These are phyloP conservation scores for Nansenia antarctica DNA, from an alignment of 2,113 vertebrate genomes.

Conservation along the genomic window DNA sequence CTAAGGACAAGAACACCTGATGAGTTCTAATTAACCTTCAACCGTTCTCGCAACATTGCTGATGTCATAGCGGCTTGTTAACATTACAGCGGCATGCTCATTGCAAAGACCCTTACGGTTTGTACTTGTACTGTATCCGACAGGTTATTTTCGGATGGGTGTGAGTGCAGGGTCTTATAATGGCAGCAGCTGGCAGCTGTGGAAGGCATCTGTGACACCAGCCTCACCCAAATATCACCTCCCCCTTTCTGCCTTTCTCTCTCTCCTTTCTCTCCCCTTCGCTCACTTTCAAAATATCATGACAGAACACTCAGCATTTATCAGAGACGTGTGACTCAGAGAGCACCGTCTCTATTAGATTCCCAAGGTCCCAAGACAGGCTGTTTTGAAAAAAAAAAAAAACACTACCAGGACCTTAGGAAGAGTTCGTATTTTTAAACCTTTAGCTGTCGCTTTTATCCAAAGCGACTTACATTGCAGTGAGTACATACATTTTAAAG, in stretches of 20 bases:
- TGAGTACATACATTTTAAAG: too few relatives aligned
- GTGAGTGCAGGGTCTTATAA: conserved; percentile 37
- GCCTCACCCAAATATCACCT: conserved; percentile 28
- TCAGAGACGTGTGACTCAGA: conserved; percentile 62
- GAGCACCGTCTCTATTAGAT: conserved; percentile 41
- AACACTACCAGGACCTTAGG: not conserved
- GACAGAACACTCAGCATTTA: conserved; percentile 35
- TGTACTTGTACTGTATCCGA: conserved; percentile 23
- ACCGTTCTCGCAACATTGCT: not conserved
- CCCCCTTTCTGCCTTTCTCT: not conserved
- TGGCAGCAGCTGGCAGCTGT: conserved; percentile 37
- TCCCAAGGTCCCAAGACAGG: not conserved
- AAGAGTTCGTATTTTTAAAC: too few relatives aligned
- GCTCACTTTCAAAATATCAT: conserved; percentile 29
- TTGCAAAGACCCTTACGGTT: conserved; percentile 23
- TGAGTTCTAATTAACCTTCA: not conserved
- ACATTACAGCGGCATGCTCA: conserved; percentile 18
- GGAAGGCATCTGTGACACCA: conserved; percentile 47
- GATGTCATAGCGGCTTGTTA: not conserved
- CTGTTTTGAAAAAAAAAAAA: conserved; percentile 22
- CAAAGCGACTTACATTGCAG: too few relatives aligned
- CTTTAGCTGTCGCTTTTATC: too few relatives aligned
- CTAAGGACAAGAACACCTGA: too few relatives aligned
- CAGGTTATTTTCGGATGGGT: conserved; percentile 64
- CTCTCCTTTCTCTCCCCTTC: not conserved